Base-by-base conservation (phyloP, 1,140 invertebrate species). In the Cydia amplana region DNA sequence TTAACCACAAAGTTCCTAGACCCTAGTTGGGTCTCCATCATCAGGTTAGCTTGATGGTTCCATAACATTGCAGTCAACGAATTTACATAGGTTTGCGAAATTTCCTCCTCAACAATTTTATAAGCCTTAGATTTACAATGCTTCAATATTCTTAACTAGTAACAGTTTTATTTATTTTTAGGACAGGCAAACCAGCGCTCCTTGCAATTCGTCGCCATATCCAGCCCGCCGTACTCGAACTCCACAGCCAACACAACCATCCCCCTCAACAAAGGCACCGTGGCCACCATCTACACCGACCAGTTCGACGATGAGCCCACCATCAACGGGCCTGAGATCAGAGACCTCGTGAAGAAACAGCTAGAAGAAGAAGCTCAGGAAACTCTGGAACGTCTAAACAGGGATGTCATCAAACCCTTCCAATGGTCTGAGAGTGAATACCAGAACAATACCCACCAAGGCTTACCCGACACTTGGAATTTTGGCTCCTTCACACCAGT, bases 381-480 rank as follows among this genome's bases (percentile, higher is more conserved):
- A 72, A 83, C 85, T 14, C 74, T 91, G 49, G 88, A 93, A 72
- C 74, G 79, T n/a, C 79, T 91, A 2, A 91, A 90, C 49, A 92
- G 82, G 79, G 81, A 88, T 55, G 79, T 82, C 18, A 74, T 92
- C 6, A 87, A 88, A 85, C 91, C 93, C 0, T 93, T 93, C 76
- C 83, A 89, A 77, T 93, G 93, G 93, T 91, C 92, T 20, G 85
- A 90, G 63, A 93, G 90, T 55, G 83, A 84, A 46, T 93, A 89
- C 75, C 76, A 83, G 9, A 83, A 88, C 20, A 77, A 78, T 28
- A 74, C 87, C 10, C 93, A 92, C 51, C 79, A 80, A 73, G 87
- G 87, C 7, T 82, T 93, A 6, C 92, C 93, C 0, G 92, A 93
- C 73, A 77, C 83, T 67, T 93, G 93, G 93, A 86, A 84, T 28